These are phyloP conservation scores for Carlito syrichta DNA, from an alignment of 2,113 vertebrate genomes.

Conservation along the genomic window DNA sequence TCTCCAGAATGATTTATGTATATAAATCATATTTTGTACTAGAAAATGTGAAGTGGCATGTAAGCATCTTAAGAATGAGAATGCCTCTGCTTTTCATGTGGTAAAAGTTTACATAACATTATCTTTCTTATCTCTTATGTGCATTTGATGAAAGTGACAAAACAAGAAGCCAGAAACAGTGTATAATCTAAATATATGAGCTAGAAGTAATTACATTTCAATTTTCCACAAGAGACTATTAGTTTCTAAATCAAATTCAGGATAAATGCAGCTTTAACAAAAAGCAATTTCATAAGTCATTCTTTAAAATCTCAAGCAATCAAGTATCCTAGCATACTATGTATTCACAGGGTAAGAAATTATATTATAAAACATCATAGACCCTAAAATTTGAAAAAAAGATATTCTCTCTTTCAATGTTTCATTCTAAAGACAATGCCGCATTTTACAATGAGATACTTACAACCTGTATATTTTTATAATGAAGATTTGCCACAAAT, in stretches of 20 bases:
- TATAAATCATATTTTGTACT: neutral
- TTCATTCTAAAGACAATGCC: constrained; percentile 9
- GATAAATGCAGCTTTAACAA: constrained; percentile 20
- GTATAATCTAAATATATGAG: constrained; percentile 18
- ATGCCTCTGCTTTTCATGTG: neutral
- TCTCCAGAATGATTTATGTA: neutral
- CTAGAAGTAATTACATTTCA: constrained; percentile 12
- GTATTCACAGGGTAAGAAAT: neutral
- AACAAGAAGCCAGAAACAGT: constrained; percentile 16
- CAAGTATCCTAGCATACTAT: neutral
- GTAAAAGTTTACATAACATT: neutral
- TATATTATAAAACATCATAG: neutral
- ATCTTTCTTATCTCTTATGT: neutral
- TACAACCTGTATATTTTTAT: neutral
- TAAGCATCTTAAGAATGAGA: neutral
- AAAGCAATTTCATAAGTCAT: neutral
- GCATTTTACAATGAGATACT: neutral
- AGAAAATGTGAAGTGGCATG: neutral
- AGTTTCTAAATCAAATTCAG: constrained; percentile 38
- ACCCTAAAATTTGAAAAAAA: constrained; percentile 20
- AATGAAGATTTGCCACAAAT: neutral
- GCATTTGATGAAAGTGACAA: neutral
- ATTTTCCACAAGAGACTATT: neutral
- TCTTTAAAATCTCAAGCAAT: constrained; percentile 40
- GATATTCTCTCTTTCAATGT: neutral